These are phyloP conservation scores for Furcula furcula DNA, from an alignment of 2,888 invertebrate species.

Conservation along the genomic window DNA sequence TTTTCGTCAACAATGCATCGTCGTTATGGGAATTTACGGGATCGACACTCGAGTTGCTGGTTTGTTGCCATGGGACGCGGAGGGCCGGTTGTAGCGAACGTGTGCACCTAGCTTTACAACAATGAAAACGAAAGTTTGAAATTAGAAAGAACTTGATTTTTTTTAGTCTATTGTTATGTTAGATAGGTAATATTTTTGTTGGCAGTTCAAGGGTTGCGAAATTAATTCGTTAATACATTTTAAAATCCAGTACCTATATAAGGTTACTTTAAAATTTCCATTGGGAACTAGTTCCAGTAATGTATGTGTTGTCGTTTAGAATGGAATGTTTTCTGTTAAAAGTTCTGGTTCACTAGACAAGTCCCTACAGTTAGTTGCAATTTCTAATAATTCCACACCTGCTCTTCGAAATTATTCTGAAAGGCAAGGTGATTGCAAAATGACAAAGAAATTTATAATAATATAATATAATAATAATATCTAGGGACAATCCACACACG, in stretches of 20 bases:
- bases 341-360: not conserved
- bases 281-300: conserved; percentile 12
- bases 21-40: conserved; percentile 69
- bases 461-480: no score
- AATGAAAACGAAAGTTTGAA: conserved; percentile 58
- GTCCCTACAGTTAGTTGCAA: no score
- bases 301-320: not conserved
- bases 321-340: not conserved
- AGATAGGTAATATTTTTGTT: conserved; percentile 48
- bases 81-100: conserved; percentile 33
- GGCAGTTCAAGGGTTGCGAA: conserved; percentile 31
- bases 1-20: conserved; percentile 73
- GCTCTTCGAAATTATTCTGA: no score
- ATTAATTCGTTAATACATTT: conserved; percentile 10
- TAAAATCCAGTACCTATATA: conserved; percentile 7
- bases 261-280: conserved; percentile 6
- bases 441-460: no score
- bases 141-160: conserved; percentile 48
- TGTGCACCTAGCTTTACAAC: conserved; percentile 37
- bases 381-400: no score
- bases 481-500: no score
- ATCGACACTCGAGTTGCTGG: conserved; percentile 41
- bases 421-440: no score
- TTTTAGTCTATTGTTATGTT: conserved; percentile 27
- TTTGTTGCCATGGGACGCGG: conserved; percentile 45